Evolutionary conservation across 2,888 invertebrate species (phyloP), one percentile per base, ranked within the genome.

Genomic region (Nematopogon swammerdamellus): DNA sequence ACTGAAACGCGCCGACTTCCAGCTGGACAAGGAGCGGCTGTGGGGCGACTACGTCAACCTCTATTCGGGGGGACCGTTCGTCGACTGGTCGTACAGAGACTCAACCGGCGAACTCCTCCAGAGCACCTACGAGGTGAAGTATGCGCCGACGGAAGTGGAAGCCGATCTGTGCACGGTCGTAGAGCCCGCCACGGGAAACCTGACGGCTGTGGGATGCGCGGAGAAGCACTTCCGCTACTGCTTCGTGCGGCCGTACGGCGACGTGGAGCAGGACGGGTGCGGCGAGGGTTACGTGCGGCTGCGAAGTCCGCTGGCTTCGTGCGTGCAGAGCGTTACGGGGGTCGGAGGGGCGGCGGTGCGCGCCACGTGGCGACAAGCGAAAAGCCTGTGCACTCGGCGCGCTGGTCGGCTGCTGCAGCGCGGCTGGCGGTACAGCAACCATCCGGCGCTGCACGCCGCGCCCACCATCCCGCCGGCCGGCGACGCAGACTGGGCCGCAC

Each of bases 41-140:
- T 80, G 80, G 80, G 68, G 72, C 0, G 77, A 80, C 49, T 79
- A 70, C 56, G 73, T 64, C 52, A 63, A 71, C 1, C 49, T 67
- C 18, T 77, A 80, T 52, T 65, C 70, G 5, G 74, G 76, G 2
- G 80, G 80, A 2, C 70, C 72, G 2, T 77, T 72, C 53, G 59
- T 76, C 3, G 75, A 77, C 52, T 68, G 67, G 65, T 70, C 73
- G 1, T 67, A 62, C 47, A 68, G 70, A 10, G 62, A 65, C 42
- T 54, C 59, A n/a, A 62, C 63, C 18, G 72, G 72, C 10, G 55
- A 62, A 5, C 53, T 67, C 1, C 51, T 74, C 8, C 50, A 58
- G 19, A 56, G 60, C 0, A 61, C 65, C 1, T 65, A 61, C 51
- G 63, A 68, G 18, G 65, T 75, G 2, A n/a, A n/a, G n/a, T n/a